Conservation (phyloP, 2,888 invertebrate species). For the Lochmaea capreae region DNA sequence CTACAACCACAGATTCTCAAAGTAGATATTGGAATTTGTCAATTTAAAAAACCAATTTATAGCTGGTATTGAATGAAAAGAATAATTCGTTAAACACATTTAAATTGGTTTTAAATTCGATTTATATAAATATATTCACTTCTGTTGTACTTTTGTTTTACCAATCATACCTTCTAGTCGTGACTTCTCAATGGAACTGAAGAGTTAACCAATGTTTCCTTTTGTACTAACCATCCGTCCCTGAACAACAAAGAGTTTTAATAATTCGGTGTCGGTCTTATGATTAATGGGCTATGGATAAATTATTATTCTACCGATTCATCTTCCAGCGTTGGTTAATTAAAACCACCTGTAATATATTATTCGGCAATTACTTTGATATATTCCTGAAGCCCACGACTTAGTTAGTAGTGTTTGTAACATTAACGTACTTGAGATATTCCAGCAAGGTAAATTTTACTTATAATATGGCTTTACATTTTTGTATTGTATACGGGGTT, state of each 20-base stretch:
- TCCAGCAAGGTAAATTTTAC: not conserved
- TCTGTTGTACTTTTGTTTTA: not conserved
- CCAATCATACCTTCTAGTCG: not conserved
- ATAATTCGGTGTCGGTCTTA: constrained; percentile 41
- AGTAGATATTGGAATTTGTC: no score
- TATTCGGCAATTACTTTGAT: constrained; percentile 16
- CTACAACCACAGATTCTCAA: no score
- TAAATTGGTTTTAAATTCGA: not conserved
- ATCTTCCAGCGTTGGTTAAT: constrained; percentile 17
- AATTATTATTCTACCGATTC: constrained; percentile 15
- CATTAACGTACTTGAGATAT: not conserved
- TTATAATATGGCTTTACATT: no score
- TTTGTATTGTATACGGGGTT: no score
- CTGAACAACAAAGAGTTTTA: constrained; percentile 6
- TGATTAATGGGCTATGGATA: constrained; percentile 42
- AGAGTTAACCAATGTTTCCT: not conserved
- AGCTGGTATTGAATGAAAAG: no score
- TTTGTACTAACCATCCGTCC: not conserved
- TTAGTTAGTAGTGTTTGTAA: not conserved
- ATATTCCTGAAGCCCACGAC: constrained; percentile 6
- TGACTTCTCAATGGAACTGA: not conserved
- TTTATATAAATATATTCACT: not conserved
- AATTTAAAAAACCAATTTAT: no score
- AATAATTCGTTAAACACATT: not conserved
- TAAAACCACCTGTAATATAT: constrained; percentile 17